Evolutionary conservation across 2,113 vertebrate genomes (phyloP).

Genomic region (Etia nguti): DNA sequence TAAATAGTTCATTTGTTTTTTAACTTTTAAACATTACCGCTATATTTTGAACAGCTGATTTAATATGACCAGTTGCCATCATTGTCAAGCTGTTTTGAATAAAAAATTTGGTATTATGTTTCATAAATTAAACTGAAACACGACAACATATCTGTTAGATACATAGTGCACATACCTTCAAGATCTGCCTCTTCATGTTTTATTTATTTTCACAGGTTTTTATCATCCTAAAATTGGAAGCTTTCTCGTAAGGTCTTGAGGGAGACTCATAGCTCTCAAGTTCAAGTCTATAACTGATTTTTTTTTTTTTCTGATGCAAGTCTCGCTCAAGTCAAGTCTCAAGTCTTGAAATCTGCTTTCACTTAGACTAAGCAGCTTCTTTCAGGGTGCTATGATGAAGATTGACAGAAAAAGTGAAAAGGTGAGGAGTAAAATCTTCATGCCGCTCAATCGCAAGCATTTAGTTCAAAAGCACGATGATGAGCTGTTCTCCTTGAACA

Average conservation of each 20-base stretch:
- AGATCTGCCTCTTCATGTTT: neutral
- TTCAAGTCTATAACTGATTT: neutral
- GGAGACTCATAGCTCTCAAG: neutral
- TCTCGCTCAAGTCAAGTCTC: neutral
- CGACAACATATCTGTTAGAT: neutral
- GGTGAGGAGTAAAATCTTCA: neutral
- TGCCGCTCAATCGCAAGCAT: neutral
- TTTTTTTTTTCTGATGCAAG: neutral
- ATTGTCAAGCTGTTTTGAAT: neutral
- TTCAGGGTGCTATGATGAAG: neutral
- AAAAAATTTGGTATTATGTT: neutral
- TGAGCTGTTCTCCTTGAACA: neutral
- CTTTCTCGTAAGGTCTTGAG: neutral
- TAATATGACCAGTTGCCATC: neutral
- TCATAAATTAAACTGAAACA: neutral
- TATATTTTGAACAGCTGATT: neutral
- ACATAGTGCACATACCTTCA: neutral
- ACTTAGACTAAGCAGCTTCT: neutral
- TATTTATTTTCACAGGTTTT: neutral
- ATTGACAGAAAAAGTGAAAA: neutral
- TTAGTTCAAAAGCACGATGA: neutral
- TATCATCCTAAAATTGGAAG: neutral
- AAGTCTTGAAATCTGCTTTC: neutral
- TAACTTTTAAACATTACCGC: neutral
- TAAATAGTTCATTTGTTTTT: neutral